Conservation (phyloP, 2,797 vertebrate genomes). For the Pseudochirops corinnae region DNA sequence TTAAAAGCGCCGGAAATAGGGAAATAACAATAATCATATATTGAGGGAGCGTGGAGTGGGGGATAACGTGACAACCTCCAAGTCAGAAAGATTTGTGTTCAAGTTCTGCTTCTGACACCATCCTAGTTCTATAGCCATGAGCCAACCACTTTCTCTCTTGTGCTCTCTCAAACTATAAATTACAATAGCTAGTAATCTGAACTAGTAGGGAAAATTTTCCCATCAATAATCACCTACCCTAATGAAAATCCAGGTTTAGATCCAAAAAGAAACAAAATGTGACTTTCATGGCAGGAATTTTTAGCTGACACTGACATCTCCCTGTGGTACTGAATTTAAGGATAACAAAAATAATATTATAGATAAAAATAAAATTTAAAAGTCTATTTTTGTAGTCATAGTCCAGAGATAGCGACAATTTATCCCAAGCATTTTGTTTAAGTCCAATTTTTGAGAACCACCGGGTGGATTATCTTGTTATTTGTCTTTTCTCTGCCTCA, state of each 20-base stretch:
- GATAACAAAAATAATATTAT: background rate
- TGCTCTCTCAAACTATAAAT: background rate
- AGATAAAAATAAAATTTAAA: background rate
- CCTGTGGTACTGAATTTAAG: background rate
- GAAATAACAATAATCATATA: background rate
- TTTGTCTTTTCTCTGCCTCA: background rate
- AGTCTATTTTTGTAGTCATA: background rate
- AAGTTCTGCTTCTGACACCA: background rate
- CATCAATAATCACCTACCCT: background rate
- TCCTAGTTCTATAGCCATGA: background rate
- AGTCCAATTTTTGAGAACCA: background rate
- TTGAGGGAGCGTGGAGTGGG: background rate
- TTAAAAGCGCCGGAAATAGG: background rate
- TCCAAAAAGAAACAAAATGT: background rate
- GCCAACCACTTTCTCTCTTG: background rate
- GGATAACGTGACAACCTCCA: background rate
- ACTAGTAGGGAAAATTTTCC: background rate
- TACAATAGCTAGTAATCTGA: background rate
- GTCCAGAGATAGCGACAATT: background rate
- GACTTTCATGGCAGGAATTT: no score
- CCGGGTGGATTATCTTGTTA: background rate
- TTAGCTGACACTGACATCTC: background rate
- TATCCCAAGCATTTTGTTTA: background rate
- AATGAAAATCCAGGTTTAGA: background rate
- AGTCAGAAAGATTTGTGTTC: background rate